These are phyloP conservation scores for roundworm (Caenorhabditis elegans) DNA, from an alignment of 1,140 invertebrate species.

Conservation along the genomic window DNA sequence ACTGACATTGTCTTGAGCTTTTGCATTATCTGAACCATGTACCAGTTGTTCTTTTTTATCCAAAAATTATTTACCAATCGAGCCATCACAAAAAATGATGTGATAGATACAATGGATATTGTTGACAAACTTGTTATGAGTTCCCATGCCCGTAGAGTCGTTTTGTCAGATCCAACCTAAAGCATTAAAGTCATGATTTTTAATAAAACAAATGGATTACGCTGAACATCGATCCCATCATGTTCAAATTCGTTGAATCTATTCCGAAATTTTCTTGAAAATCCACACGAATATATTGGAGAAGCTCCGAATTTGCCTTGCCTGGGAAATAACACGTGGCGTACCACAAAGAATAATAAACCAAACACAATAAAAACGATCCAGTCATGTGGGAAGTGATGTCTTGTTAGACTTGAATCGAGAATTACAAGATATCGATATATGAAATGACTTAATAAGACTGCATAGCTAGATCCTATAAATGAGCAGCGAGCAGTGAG, in stretches of 20 bases:
- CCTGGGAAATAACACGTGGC: too few species aligned
- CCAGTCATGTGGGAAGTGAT: not conserved
- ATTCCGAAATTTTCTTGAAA: not conserved
- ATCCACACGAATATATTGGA: not conserved
- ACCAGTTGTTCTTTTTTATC: too few species aligned
- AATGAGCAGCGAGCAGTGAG: not conserved
- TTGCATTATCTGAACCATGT: not conserved
- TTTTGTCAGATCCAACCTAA: too few species aligned
- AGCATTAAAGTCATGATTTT: too few species aligned
- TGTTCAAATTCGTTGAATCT: not conserved
- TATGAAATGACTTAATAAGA: not conserved
- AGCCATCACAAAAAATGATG: too few species aligned
- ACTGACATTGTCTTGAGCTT: not conserved
- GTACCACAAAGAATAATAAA: too few species aligned
- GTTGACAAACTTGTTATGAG: too few species aligned
- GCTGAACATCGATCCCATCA: not conserved
- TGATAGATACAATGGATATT: too few species aligned
- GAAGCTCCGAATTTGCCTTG: not conserved
- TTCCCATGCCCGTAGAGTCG: too few species aligned
- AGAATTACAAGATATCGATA: not conserved
- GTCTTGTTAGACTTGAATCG: not conserved
- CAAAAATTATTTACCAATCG: too few species aligned
- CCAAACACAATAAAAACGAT: not conserved
- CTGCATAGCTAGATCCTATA: not conserved
- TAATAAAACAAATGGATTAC: too few species aligned